These are phyloP conservation scores for Cotesia vestalis DNA, from an alignment of 1,140 invertebrate species.

Conservation along the genomic window DNA sequence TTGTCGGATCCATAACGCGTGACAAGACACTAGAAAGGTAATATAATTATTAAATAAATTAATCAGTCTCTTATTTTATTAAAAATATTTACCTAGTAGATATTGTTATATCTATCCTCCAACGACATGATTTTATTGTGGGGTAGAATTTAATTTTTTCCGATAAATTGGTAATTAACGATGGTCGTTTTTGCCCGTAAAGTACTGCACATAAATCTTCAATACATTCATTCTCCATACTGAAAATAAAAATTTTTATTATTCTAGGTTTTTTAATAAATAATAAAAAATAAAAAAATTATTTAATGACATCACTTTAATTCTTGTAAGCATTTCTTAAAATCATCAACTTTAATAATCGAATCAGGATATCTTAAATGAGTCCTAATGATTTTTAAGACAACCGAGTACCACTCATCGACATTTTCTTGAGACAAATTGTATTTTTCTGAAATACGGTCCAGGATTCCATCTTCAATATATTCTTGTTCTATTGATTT, in stretches of 20 bases:
- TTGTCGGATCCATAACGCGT: constrained; percentile 57
- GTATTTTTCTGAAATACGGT: constrained; percentile 58
- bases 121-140: constrained; percentile 53
- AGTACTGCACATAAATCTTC: constrained; percentile 57
- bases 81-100: constrained; percentile 55
- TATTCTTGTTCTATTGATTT: constrained; percentile 59
- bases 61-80: constrained; percentile 6
- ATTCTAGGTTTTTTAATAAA: constrained; percentile 20
- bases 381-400: constrained; percentile 54
- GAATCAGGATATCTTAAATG: constrained; percentile 44
- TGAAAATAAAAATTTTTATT: constrained; percentile 33
- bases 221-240: constrained; percentile 56
- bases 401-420: constrained; percentile 58
- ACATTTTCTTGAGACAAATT: constrained; percentile 49
- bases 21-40: constrained; percentile 54
- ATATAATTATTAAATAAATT: constrained; percentile 1
- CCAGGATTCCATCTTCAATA: constrained; percentile 57
- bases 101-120: constrained; percentile 59
- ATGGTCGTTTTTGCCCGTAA: constrained; percentile 53
- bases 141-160: constrained; percentile 53
- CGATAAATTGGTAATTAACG: constrained; percentile 47
- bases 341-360: constrained; percentile 52
- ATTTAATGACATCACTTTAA: constrained; percentile 49
- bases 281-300: constrained; percentile 19
- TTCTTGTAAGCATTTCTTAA: constrained; percentile 57